Evolutionary conservation across 2,888 invertebrate species (phyloP).

Genomic region (Aelia acuminata): DNA sequence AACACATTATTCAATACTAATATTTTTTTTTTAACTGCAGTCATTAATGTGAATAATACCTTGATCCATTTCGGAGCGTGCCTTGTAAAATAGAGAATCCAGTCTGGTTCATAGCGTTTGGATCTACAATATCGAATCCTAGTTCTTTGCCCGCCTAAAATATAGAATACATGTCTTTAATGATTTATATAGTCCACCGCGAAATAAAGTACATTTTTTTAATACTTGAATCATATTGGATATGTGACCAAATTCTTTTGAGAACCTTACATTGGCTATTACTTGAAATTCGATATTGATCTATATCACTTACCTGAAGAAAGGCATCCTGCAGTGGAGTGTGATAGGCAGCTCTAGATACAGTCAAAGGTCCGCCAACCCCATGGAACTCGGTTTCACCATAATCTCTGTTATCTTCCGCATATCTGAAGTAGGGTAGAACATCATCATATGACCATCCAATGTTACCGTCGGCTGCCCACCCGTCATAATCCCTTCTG

Average conservation of each 20-base stretch:
- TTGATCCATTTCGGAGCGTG: conserved; percentile 78
- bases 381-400: conserved; percentile 65
- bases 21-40: no score
- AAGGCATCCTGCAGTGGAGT: conserved; percentile 64
- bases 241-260: not conserved
- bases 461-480: conserved; percentile 88
- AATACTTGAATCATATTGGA: not conserved
- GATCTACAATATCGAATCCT: conserved; percentile 88
- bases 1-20: no score
- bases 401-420: conserved; percentile 90
- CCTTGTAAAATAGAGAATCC: conserved; percentile 93
- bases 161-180: not conserved
- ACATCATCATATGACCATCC: conserved; percentile 90
- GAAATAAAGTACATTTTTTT: not conserved
- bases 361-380: conserved; percentile 66
- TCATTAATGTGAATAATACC: conserved; percentile 50
- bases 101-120: conserved; percentile 88
- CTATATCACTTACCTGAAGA: conserved; percentile 59
- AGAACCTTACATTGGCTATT: not conserved
- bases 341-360: conserved; percentile 65
- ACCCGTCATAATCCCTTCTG: conserved; percentile 88
- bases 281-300: not conserved
- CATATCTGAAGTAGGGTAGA: conserved; percentile 89
- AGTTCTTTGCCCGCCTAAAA: conserved; percentile 84
- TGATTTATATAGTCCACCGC: not conserved